phyloP scores from a whole-genome alignment of 2,113 vertebrate species.

The Acrocephalus kingi region DNA sequence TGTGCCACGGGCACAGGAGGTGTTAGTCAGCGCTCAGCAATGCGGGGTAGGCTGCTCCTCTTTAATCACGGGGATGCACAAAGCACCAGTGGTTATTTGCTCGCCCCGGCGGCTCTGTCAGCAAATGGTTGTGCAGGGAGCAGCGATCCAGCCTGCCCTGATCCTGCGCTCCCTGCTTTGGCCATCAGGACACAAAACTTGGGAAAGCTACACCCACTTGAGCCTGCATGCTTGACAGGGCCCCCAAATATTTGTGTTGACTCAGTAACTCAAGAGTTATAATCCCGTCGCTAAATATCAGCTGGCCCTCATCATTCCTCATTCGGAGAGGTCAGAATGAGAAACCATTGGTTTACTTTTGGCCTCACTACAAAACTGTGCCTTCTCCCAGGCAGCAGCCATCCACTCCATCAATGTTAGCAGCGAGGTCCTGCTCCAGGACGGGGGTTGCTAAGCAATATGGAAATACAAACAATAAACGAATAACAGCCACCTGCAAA shows the following conservation, averaged over 20 bases:
- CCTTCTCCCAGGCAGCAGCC: background rate
- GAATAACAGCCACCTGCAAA: constrained; percentile 49
- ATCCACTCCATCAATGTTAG: background rate
- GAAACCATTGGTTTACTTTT: constrained; percentile 19
- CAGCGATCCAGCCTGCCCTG: background rate
- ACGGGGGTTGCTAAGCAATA: constrained; percentile 58
- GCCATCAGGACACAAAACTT: background rate
- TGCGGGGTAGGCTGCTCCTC: background rate
- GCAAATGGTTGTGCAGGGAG: background rate
- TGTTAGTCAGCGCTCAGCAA: background rate
- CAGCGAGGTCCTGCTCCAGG: constrained; percentile 24
- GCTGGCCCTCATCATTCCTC: background rate
- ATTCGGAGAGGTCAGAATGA: background rate
- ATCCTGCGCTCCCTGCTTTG: background rate
- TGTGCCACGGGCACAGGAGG: background rate
- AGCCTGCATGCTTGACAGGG: background rate
- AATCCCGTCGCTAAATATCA: background rate
- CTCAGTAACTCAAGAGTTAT: background rate
- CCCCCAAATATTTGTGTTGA: constrained; percentile 6
- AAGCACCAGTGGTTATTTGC: background rate
- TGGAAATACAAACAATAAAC: constrained; percentile 62
- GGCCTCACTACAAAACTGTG: background rate
- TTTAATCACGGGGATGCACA: background rate
- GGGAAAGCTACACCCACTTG: background rate
- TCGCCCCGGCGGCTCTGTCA: background rate